A percentile compares a stretch with the other conserved stretches of the same genome.
phyloP scores from a whole-genome alignment of 2,797 vertebrate genomes.

The Acropternis orthonyx region DNA sequence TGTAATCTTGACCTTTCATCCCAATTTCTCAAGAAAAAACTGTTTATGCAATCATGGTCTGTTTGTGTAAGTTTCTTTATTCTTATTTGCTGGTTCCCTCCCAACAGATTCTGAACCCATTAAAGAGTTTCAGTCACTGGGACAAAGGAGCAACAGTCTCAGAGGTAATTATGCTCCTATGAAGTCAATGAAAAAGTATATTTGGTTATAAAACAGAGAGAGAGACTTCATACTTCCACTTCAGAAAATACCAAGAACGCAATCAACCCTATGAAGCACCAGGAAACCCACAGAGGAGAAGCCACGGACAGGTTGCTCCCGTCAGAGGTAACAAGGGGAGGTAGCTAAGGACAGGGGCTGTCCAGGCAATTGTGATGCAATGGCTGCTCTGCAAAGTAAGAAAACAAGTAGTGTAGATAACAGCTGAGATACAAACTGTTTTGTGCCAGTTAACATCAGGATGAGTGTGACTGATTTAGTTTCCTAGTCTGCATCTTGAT shows the following conservation, averaged over 20 bases:
- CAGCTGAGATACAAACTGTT: background rate
- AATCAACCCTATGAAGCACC: background rate
- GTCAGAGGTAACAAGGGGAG: rapidly evolving
- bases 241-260: background rate
- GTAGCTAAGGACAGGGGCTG: background rate
- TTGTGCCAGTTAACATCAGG: background rate
- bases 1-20: slow-evolving; percentile 43
- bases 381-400: background rate
- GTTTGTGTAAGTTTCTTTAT: background rate
- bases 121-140: background rate
- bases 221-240: background rate
- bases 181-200: background rate
- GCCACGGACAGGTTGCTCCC: rapidly evolving
- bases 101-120: background rate
- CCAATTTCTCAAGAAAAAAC: slow-evolving; percentile 41
- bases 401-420: background rate
- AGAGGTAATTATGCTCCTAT: background rate
- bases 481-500: background rate
- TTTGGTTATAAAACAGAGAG: background rate
- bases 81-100: slow-evolving; percentile 29
- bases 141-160: background rate
- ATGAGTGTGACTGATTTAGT: background rate
- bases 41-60: background rate
- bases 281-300: background rate
- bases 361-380: background rate